Percentiles rank a stretch among this genome's conserved stretches.
Conservation (phyloP, 2,113 vertebrate genomes). For the Cariama cristata region DNA sequence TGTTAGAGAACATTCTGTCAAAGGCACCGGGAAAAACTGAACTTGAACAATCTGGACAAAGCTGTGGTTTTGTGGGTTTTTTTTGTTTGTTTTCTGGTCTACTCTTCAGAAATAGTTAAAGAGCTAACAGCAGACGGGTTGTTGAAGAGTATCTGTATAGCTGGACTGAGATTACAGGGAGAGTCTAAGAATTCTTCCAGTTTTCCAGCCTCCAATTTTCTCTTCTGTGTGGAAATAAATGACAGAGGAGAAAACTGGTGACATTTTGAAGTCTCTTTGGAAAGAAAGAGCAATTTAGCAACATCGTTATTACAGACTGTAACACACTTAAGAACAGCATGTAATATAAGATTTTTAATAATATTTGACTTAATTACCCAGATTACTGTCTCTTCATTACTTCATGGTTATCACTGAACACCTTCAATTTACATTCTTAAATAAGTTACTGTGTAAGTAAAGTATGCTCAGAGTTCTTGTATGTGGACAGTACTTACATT, state of each 20-base stretch:
- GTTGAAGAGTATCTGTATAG: background rate
- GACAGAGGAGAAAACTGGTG: background rate
- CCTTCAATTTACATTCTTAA: conserved; percentile 58
- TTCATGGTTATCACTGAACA: conserved; percentile 32
- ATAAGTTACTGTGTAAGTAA: conserved; percentile 71
- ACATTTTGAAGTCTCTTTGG: background rate
- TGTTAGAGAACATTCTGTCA: background rate
- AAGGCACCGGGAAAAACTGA: background rate
- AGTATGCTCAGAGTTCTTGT: conserved; percentile 41
- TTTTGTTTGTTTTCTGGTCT: background rate
- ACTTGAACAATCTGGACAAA: background rate
- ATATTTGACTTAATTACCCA: background rate
- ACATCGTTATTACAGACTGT: background rate
- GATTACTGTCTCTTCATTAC: background rate
- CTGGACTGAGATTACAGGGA: background rate
- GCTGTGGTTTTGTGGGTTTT: background rate
- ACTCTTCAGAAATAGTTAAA: background rate
- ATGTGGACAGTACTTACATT: conserved; percentile 72
- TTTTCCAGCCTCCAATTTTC: background rate
- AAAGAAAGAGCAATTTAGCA: background rate
- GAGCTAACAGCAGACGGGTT: background rate
- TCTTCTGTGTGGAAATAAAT: background rate
- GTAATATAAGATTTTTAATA: conserved; percentile 11
- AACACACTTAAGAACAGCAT: background rate
- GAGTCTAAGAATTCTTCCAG: background rate